These are phyloP conservation scores for Tipula vernalis DNA, from an alignment of 2,888 invertebrate species.

Conservation along the genomic window DNA sequence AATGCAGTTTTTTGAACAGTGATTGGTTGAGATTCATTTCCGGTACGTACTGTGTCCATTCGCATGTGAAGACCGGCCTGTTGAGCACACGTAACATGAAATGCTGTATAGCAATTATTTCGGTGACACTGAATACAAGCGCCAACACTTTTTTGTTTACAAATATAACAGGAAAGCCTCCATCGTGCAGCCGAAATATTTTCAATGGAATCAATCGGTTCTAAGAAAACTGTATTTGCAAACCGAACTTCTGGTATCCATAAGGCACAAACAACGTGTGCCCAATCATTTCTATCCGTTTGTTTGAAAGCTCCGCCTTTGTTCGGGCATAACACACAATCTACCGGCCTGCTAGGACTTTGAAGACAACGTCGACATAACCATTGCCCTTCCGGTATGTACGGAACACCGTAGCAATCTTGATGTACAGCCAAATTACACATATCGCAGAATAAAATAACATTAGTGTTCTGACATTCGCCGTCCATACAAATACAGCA, in stretches of 20 bases:
- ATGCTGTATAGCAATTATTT: conserved; percentile 91
- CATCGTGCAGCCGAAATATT: conserved; percentile 92
- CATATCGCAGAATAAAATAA: conserved; percentile 98
- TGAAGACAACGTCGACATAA: conserved; percentile 90
- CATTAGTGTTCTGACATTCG: conserved; percentile 96
- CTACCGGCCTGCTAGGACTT: conserved; percentile 89
- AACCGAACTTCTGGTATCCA: conserved; percentile 99
- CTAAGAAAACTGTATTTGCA: conserved; percentile 94
- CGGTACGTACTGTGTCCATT: conserved; percentile 75
- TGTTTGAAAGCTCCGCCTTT: conserved; percentile 98
- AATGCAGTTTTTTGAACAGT: conserved; percentile 91
- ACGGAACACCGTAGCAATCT: conserved; percentile 95
- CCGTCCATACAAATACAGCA: conserved; percentile 99
- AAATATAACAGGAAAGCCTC: conserved; percentile 94
- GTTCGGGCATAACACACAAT: conserved; percentile 96
- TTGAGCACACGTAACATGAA: conserved; percentile 98
- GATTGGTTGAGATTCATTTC: conserved; percentile 57
- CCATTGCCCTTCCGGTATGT: conserved; percentile 97
- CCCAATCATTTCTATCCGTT: conserved; percentile 90
- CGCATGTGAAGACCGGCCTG: conserved; percentile 89
- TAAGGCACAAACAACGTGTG: conserved; percentile 95
- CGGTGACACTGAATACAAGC: conserved; percentile 98
- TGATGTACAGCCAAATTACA: conserved; percentile 98
- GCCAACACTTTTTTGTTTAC: conserved; percentile 83
- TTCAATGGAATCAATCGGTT: conserved; percentile 95